Evolutionary conservation across 1,140 invertebrate genomes (phyloP), one percentile per base, ranked within the genome.

Genomic region (Drosophila asahinai): DNA sequence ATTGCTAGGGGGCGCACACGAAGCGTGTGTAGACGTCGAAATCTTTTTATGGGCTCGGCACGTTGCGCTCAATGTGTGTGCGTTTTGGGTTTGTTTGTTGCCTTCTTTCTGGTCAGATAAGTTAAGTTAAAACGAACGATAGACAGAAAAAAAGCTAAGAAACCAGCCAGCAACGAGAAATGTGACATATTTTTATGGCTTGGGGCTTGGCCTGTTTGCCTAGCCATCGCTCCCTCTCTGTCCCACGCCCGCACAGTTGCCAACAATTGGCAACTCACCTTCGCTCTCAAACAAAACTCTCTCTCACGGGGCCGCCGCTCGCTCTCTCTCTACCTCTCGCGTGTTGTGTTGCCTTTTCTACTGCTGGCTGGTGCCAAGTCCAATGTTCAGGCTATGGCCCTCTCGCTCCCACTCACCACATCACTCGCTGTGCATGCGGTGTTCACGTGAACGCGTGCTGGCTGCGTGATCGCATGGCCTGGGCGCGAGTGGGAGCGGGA

Each of bases 401-500:
- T 51, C 67, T 59, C 66, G 67, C 68, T 73, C 36, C 58, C 67
- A 52, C 62, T 55, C 62, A 9, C 64, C 67, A 71, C 75, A 91
- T 89, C 83, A 91, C 77, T 86, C 81, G 65, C 73, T 92, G 80
- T 81, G 74, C 92, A 92, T 86, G 77, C 86, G 78, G 72, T 91
- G 92, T 93, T 93, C 93, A 93, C 93, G 93, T 93, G 93, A 93
- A 93, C 92, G 92, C 91, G 62, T 93, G 93, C 71, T 79, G 65
- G 77, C 82, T 92, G 91, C 91, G 91, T 92, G 92, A 92, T 93
- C 86, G 72, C 61, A 75, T 75, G 64, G 77, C 76, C 76, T 65
- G 27, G 38, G 61, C 38, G 48, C 78, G 49, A 52, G 93, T 81
- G 66, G 43, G 70, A 77, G 83, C 77, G 77, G 92, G 91, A 81